A percentile compares a stretch with the other conserved stretches of the same genome.
These are phyloP conservation scores for Stegodyphus mimosarum DNA, from an alignment of 1,140 invertebrate genomes.

Conservation along the genomic window DNA sequence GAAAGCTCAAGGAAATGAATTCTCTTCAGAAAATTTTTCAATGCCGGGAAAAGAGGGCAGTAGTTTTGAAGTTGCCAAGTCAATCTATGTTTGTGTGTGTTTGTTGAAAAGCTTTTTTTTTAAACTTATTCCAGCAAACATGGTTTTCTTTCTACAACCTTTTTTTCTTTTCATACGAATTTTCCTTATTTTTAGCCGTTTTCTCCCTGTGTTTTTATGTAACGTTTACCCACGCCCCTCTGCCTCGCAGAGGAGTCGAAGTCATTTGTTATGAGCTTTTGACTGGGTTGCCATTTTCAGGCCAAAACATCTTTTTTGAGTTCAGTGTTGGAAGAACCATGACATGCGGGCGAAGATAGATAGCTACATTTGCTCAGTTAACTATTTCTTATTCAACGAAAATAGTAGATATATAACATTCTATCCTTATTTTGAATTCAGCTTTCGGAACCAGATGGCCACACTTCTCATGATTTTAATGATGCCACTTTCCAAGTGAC, in stretches of 20 bases:
- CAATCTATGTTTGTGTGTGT: no score
- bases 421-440: not conserved
- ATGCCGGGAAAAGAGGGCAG: no score
- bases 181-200: not conserved
- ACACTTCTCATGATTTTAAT: no score
- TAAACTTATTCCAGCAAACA: no score
- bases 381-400: slow-evolving; percentile 17
- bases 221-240: not conserved
- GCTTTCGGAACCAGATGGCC: not conserved
- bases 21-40: no score
- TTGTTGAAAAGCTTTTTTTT: no score
- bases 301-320: slow-evolving; percentile 52
- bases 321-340: slow-evolving; percentile 44
- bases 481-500: no score
- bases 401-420: slow-evolving; percentile 11
- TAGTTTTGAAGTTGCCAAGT: no score
- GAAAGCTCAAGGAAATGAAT: no score
- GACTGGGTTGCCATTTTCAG: slow-evolving; percentile 49
- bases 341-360: slow-evolving; percentile 30
- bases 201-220: slow-evolving; percentile 15
- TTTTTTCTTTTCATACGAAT: no score
- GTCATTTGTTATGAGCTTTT: slow-evolving; percentile 49
- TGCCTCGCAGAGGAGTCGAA: slow-evolving; percentile 18
- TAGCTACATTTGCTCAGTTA: slow-evolving; percentile 40
- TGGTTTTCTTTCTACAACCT: no score